Evolutionary conservation across 2,113 vertebrate genomes (phyloP), one percentile per base, ranked within the genome.

Genomic region (Tympanuchus pallidicinctus): DNA sequence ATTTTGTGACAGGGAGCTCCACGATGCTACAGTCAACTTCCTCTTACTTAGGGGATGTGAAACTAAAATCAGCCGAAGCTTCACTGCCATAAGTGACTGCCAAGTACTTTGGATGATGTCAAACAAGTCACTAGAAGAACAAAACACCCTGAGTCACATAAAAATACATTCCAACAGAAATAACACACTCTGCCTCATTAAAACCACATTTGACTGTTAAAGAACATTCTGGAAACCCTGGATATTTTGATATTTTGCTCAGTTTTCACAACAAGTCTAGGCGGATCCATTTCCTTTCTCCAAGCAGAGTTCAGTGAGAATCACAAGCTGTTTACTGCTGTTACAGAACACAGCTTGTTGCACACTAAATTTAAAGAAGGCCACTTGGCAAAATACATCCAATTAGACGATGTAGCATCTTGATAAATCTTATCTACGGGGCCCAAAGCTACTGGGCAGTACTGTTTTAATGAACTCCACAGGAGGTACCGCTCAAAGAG

Each of bases 121-220:
- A 90, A 90, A 94, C 88, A 92, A 96, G 70, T 79, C 86, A 86
- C 48, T 91, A 42, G 13, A 93, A 92, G 88, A 93, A 86, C 73
- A 97, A 94, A 92, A 94, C 80, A 88, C 42, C 79, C 80, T 88
- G 92, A 95, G 82, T 95, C 94, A 96, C 70, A 69, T 66, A 69
- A 92, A 86, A 90, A 94, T 59, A 69, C 67, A 93, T 84, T 96
- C 52, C 70, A 75, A 73, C 36, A 92, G 79, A 90, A 94, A 43
- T 45, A 94, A 79, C 64, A 84, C 15, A 28, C 61, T 54, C 89
- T 88, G 82, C 21, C 73, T 96, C 66, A 94, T 91, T 91, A 94
- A 94, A 86, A 82, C 27, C n/a, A 69, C 43, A 50, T 83, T 16
- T 83, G 76, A 93, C 76, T 91, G 45, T 25, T 90, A 83, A 74